Base-by-base conservation (phyloP, 2,797 vertebrate species). In the Aulostomus chinensis region DNA sequence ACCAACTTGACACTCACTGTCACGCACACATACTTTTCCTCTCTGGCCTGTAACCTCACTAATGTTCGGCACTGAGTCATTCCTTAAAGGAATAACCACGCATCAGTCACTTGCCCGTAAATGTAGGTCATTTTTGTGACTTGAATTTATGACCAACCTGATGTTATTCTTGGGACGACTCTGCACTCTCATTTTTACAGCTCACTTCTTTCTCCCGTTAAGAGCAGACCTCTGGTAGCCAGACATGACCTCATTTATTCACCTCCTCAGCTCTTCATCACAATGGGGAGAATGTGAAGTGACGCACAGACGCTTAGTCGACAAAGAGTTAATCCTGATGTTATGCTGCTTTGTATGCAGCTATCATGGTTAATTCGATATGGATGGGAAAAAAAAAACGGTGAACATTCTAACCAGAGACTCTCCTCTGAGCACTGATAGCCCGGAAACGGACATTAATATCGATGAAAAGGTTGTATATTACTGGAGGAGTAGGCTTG, bases 281-380 rank as follows among this genome's bases (percentile, higher is more conserved):
- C 15, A 29, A 35, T 11, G n/a, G 13, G 14, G 15, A 25, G 24
- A 51, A 63, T 33, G 1, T 24, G 14, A 46, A 26, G 14, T 21
- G 22, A 41, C 49, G 40, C 2, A 40, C 24, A 16, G 36, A 10
- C 5, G 31, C 33, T n/a, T 22, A 29, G 16, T n/a, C 29, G 30
- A 28, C 41, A 56, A 33, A 49, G 26, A 37, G 11, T 21, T 63
- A 42, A 59, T 45, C 30, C 37, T 13, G 33, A 55, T 60, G 38
- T 49, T 49, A 30, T 45, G 48, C 35, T 39, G 15, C 28, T n/a
- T 37, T 51, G 7, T 30, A 10, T 7, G 11, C 34, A 6, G 4
- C 1, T 24, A 2, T 54, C 39, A 14, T 12, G 54, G 38, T 52
- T 59, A 11, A 35, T 63, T 53, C 34, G 41, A 43, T 16, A 28